These are phyloP conservation scores for Kuschelorhynchus macadamiae DNA, from an alignment of 2,888 invertebrate genomes.

Conservation along the genomic window DNA sequence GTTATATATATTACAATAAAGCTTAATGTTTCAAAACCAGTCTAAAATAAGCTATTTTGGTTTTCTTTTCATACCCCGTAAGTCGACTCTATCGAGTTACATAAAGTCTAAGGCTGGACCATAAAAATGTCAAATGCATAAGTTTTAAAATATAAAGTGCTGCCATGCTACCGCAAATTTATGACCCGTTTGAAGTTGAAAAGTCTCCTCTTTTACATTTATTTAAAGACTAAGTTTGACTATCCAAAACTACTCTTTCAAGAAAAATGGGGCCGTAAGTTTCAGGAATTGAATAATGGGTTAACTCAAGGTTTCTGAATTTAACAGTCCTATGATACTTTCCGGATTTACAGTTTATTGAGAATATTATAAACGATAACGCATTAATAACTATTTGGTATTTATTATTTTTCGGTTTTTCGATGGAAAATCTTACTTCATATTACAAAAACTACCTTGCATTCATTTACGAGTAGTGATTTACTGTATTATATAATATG, in stretches of 20 bases:
- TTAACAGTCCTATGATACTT: neutral
- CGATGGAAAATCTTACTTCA: no score
- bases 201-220: constrained; percentile 17
- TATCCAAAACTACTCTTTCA: constrained; percentile 14
- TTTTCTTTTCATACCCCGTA: constrained; percentile 14
- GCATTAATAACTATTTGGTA: no score
- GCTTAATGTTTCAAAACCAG: neutral
- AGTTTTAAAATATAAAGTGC: constrained; percentile 36
- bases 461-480: no score
- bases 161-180: constrained; percentile 17
- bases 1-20: neutral
- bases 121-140: constrained; percentile 42
- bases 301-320: neutral
- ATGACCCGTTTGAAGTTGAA: constrained; percentile 30
- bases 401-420: no score
- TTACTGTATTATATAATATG: no score
- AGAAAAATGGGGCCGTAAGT: constrained; percentile 14
- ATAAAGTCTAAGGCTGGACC: constrained; percentile 16
- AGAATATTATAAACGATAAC: no score
- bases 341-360: no score
- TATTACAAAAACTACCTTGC: no score
- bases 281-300: constrained; percentile 15
- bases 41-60: constrained; percentile 6
- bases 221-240: constrained; percentile 27
- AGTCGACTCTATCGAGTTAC: constrained; percentile 16